Evolutionary conservation across 1,140 invertebrate genomes (phyloP).

Genomic region (Saccostrea cuccullata): DNA sequence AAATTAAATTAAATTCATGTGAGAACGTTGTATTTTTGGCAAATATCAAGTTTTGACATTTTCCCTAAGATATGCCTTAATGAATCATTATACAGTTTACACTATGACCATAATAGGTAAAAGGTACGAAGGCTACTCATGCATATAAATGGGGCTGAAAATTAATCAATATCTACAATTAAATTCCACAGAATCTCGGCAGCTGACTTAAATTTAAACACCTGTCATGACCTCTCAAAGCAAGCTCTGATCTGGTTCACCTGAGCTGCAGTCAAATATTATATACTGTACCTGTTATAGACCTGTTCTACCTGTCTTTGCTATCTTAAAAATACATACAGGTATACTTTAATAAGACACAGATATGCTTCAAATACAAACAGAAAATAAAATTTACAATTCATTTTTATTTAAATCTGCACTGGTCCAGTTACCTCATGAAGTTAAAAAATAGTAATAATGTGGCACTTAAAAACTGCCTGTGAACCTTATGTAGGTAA

Average conservation of each 20-base stretch:
- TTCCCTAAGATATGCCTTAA: background rate
- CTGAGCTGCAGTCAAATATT: background rate
- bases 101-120: conserved; percentile 33
- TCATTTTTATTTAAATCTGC: no score
- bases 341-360: background rate
- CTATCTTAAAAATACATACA: background rate
- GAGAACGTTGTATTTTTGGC: background rate
- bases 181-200: conserved; percentile 21
- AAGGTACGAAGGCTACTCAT: conserved; percentile 26
- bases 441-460: no score
- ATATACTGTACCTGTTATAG: background rate
- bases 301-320: background rate
- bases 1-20: background rate
- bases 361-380: background rate
- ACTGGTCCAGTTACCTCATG: no score
- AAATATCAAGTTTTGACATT: background rate
- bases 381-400: no score
- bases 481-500: no score
- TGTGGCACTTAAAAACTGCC: no score
- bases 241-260: background rate
- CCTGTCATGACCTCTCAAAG: conserved; percentile 2
- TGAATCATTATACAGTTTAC: background rate
- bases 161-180: conserved; percentile 24
- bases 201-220: conserved; percentile 17
- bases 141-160: conserved; percentile 19